These are phyloP conservation scores for Lethenteron reissneri DNA, from an alignment of 2,113 vertebrate species.

Conservation along the genomic window DNA sequence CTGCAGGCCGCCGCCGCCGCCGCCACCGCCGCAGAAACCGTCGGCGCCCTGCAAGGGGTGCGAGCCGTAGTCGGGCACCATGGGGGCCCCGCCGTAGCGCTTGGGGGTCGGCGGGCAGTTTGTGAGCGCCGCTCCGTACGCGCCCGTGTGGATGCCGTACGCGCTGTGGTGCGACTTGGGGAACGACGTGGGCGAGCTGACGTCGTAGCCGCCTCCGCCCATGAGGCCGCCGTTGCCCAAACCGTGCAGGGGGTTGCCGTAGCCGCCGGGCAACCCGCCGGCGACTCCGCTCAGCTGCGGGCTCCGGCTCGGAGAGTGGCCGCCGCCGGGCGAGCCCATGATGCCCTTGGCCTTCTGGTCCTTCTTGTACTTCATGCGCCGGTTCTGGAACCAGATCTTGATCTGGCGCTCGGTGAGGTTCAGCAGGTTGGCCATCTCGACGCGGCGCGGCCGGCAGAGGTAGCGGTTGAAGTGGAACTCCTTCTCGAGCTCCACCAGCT, in stretches of 20 bases:
- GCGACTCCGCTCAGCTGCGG: slow-evolving; percentile 62
- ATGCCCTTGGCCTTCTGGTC: slow-evolving; percentile 3
- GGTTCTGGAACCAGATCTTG: slow-evolving; percentile 5
- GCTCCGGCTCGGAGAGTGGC: slow-evolving; percentile 87
- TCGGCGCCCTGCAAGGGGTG: slow-evolving; percentile 66
- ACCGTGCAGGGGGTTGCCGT: slow-evolving; percentile 56
- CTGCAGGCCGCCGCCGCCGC: slow-evolving; percentile 44
- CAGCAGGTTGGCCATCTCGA: slow-evolving; percentile 4
- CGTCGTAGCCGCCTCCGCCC: slow-evolving; percentile 36
- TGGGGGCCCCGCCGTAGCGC: slow-evolving; percentile 32
- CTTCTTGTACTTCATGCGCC: slow-evolving; percentile 6
- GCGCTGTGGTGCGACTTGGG: slow-evolving; percentile 93
- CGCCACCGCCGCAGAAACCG: slow-evolving; percentile 49
- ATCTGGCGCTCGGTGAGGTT: slow-evolving; percentile 5
- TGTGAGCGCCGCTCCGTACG: slow-evolving; percentile 86
- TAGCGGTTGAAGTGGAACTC: slow-evolving; percentile 4
- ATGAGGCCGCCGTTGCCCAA: background rate
- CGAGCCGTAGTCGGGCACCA: slow-evolving; percentile 25
- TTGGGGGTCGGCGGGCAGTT: slow-evolving; percentile 95
- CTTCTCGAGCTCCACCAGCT: background rate
- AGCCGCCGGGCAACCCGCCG: slow-evolving; percentile 40
- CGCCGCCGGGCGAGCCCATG: slow-evolving; percentile 24
- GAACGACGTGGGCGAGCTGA: slow-evolving; percentile 81
- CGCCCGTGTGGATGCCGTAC: slow-evolving; percentile 60
- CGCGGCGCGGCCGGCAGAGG: slow-evolving; percentile 2